A percentile compares a stretch with the other conserved stretches of the same genome.
Evolutionary conservation across 2,797 vertebrate genomes (phyloP).

Genomic region (Pterois miles): DNA sequence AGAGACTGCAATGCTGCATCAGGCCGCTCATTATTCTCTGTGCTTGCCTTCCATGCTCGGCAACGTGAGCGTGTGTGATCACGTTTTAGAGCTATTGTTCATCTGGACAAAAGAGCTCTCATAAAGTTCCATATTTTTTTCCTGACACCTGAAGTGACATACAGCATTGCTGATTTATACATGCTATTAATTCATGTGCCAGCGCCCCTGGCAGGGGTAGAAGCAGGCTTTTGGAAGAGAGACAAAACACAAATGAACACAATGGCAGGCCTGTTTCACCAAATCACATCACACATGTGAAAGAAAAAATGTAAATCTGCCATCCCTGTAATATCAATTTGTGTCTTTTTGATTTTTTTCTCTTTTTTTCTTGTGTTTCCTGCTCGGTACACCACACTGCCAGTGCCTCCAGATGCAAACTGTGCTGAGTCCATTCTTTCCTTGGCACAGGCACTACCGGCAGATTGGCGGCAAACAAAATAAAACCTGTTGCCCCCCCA

Average conservation of each 20-base stretch:
- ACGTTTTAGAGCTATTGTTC: slow-evolving; percentile 27
- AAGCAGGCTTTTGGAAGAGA: slow-evolving; percentile 18
- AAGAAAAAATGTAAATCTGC: neutral
- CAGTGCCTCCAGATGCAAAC: slow-evolving; percentile 24
- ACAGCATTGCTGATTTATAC: slow-evolving; percentile 31
- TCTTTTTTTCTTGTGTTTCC: slow-evolving; percentile 22
- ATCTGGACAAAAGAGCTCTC: slow-evolving; percentile 34
- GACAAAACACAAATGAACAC: slow-evolving; percentile 23
- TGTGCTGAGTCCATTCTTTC: neutral
- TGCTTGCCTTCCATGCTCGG: slow-evolving; percentile 14
- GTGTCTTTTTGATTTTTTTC: slow-evolving; percentile 12
- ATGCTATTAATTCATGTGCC: slow-evolving; percentile 18
- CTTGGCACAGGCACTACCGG: neutral
- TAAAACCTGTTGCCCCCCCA: slow-evolving; percentile 57
- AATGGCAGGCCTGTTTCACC: neutral
- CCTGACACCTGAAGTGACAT: slow-evolving; percentile 38
- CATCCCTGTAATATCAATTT: slow-evolving; percentile 13
- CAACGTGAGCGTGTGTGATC: slow-evolving; percentile 31
- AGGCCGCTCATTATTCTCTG: slow-evolving; percentile 50
- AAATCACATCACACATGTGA: slow-evolving; percentile 3
- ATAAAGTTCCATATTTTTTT: slow-evolving; percentile 29
- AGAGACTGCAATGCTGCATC: slow-evolving; percentile 50
- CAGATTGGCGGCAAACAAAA: slow-evolving; percentile 15
- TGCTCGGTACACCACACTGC: slow-evolving; percentile 22
- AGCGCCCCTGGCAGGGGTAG: slow-evolving; percentile 10